Conservation (phyloP, 1,140 invertebrate species). For the Hylyphantes graminicola region DNA sequence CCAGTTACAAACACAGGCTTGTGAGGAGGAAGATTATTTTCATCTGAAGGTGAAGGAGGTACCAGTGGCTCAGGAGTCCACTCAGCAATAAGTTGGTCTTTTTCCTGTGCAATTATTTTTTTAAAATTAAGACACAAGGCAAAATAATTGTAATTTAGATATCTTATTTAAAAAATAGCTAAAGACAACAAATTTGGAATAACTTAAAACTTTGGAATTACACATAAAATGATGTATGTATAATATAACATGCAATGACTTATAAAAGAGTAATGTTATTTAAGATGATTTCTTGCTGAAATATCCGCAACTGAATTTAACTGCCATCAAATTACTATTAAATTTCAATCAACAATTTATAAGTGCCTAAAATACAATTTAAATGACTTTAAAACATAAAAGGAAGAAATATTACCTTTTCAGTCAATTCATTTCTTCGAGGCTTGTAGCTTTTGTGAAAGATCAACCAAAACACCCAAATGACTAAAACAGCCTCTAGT, state of each 20-base stretch:
- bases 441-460: constrained; percentile 71
- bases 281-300: no score
- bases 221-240: no score
- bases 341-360: no score
- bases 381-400: background rate
- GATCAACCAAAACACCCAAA: constrained; percentile 74
- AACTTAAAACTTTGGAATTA: no score
- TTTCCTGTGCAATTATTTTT: constrained; percentile 73
- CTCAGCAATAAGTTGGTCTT: constrained; percentile 77
- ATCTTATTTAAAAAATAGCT: no score
- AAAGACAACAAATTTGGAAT: no score
- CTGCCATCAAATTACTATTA: no score
- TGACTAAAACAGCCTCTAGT: constrained; percentile 72
- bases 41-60: constrained; percentile 66
- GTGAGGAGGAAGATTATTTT: constrained; percentile 73
- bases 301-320: no score
- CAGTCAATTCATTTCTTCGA: constrained; percentile 69
- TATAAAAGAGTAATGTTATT: no score
- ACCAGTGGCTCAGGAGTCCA: constrained; percentile 83
- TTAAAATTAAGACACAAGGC: constrained; percentile 41
- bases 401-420: constrained; percentile 67
- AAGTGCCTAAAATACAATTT: no score
- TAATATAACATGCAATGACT: no score
- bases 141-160: background rate
- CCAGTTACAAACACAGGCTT: constrained; percentile 72